Evolutionary conservation across 2,797 vertebrate genomes (phyloP), one percentile per base, ranked within the genome.

Genomic region (Pristis pectinata): DNA sequence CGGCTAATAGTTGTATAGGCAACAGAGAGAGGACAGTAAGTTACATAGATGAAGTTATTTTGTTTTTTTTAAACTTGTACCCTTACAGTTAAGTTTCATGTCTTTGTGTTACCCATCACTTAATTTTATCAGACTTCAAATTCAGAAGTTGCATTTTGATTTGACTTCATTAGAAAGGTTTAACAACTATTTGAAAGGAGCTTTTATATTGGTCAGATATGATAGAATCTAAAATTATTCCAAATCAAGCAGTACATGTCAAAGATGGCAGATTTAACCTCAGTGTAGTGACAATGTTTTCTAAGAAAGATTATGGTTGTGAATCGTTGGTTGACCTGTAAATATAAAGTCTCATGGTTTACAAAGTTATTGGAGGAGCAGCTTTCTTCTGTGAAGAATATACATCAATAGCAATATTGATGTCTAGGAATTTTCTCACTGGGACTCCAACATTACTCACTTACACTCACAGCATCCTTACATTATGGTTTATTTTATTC

Each of bases 1-100:
- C 94, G 99, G 99, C 99, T 99, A 95, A 76, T 93, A 30, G 30
- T 74, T 72, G 76, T 3, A 56, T 76, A 67, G 44, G 13, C 3
- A 89, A n/a, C 30, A 94, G 70, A 94, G 49, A 94, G 76, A 94
- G 41, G 67, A 49, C 7, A 34, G 4, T 0, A 30, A 27, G 49
- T 87, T 87, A 93, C 44, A 87, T 37, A 61, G 8, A 79, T 79
- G 4, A 80, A 94, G 15, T 37, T 74, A 41, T 67, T 91, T 95
- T 79, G 61, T 80, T 79, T 4, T 44, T 94, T 74, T 56, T 56
- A 13, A 17, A 49, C 37, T 56, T 19, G 24, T 11, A 72, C 67
- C 61, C 10, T 72, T 13, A 6, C 59, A 67, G 64, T 94, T 95
- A 59, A 37, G 2, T 37, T 80, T 91, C 70, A 87, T 94, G 70